These are phyloP conservation scores for Anagrus nilaparvatae DNA, from an alignment of 1,140 invertebrate species.

Conservation along the genomic window DNA sequence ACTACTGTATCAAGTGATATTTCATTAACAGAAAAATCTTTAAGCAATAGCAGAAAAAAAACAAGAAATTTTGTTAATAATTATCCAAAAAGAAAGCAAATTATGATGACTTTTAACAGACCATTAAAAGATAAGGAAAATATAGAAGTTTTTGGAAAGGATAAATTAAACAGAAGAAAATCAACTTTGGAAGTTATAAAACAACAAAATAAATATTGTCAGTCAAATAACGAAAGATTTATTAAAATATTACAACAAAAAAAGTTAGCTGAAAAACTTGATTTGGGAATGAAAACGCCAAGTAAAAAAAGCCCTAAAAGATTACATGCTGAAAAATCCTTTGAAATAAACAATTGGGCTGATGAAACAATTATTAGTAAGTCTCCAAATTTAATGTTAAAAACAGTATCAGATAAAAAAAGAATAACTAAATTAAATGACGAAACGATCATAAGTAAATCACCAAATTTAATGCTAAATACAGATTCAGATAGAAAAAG, in stretches of 20 bases:
- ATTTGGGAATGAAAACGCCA: too few relatives aligned
- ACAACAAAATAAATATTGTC: conserved; percentile 3
- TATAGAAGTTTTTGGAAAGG: background rate
- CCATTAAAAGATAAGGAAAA: conserved; percentile 1
- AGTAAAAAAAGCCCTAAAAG: conserved; percentile 1
- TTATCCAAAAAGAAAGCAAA: conserved; percentile 5
- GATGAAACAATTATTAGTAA: conserved; percentile 16
- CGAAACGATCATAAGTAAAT: conserved; percentile 25
- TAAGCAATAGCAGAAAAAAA: conserved; percentile 8
- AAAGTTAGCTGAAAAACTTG: conserved; percentile 7
- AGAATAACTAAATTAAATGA: conserved; percentile 6
- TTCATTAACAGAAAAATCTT: conserved; percentile 1
- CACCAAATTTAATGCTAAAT: conserved; percentile 22
- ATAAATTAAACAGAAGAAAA: background rate
- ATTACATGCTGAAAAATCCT: background rate
- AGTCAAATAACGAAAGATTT: conserved; percentile 8
- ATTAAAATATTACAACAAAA: conserved; percentile 3
- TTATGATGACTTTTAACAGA: conserved; percentile 12
- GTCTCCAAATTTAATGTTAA: conserved; percentile 15
- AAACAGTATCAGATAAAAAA: background rate
- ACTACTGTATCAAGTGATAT: conserved; percentile 18
- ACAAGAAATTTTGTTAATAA: background rate
- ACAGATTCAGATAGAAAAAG: background rate
- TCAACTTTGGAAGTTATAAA: conserved; percentile 9
- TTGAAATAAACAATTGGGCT: background rate